Conservation (phyloP, 2,797 vertebrate genomes). For the Melanotaenia trifasciata region DNA sequence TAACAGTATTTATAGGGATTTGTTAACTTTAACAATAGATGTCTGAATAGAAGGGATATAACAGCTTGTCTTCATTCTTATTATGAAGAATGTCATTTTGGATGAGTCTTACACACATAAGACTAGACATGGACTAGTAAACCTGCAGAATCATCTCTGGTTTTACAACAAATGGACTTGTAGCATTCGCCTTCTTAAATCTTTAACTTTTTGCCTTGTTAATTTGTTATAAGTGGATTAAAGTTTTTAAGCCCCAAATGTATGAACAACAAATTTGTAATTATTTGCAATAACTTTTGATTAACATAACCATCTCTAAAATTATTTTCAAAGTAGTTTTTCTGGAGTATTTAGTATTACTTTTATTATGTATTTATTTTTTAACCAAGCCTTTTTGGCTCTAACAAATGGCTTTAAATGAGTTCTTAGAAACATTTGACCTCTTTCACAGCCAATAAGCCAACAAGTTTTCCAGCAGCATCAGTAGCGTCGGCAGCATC, state of each 20-base stretch:
- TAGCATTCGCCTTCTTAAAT: background rate
- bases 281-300: background rate
- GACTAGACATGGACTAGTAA: no score
- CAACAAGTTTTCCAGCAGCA: constrained; percentile 44
- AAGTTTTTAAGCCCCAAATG: background rate
- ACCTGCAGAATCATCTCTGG: background rate
- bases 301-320: background rate
- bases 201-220: background rate
- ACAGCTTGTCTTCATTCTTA: background rate
- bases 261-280: background rate
- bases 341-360: background rate
- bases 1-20: background rate
- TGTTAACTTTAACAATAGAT: background rate
- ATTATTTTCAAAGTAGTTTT: background rate
- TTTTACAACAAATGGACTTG: background rate
- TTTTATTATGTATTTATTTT: background rate
- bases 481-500: constrained; percentile 3
- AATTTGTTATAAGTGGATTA: background rate
- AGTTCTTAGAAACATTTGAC: constrained; percentile 16
- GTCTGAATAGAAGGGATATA: background rate
- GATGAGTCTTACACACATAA: background rate
- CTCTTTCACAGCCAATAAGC: constrained; percentile 68
- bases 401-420: fast-evolving
- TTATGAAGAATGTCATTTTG: background rate
- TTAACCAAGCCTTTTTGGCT: background rate